A percentile compares a stretch with the other conserved stretches of the same genome.
Evolutionary conservation across 2,888 invertebrate species (phyloP).

Genomic region (Eilema griseolum): DNA sequence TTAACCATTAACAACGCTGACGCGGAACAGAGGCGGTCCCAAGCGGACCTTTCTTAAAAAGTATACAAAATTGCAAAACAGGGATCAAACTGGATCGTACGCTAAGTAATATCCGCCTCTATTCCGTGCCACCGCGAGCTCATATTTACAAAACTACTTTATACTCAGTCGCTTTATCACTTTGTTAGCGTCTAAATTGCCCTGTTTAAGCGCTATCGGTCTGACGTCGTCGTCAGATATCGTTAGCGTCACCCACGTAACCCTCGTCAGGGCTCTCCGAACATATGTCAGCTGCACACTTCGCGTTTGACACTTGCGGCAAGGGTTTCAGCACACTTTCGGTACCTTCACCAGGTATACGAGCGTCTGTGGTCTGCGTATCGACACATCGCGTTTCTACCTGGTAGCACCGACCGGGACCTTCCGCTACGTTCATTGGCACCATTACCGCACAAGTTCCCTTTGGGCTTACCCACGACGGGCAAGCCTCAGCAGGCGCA

Average conservation of each 20-base stretch:
- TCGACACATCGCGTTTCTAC: slow-evolving; percentile 88
- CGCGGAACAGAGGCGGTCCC: slow-evolving; percentile 47
- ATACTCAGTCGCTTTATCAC: slow-evolving; percentile 86
- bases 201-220: slow-evolving; percentile 79
- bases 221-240: slow-evolving; percentile 89
- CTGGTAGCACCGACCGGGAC: slow-evolving; percentile 82
- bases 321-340: slow-evolving; percentile 77
- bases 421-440: slow-evolving; percentile 79
- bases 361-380: slow-evolving; percentile 87
- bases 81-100: slow-evolving; percentile 54
- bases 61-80: slow-evolving; percentile 67
- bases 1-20: slow-evolving; percentile 42
- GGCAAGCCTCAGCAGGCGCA: slow-evolving; percentile 76
- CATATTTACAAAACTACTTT: slow-evolving; percentile 74
- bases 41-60: slow-evolving; percentile 51
- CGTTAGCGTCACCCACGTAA: slow-evolving; percentile 93
- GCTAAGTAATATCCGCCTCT: slow-evolving; percentile 48
- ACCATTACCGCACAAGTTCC: slow-evolving; percentile 86
- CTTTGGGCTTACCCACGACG: slow-evolving; percentile 81
- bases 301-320: slow-evolving; percentile 81
- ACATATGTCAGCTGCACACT: slow-evolving; percentile 83
- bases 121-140: slow-evolving; percentile 46
- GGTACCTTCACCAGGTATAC: slow-evolving; percentile 75
- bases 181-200: slow-evolving; percentile 80
- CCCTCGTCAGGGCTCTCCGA: slow-evolving; percentile 96